These are phyloP conservation scores for Tetramorium alpestre DNA, from an alignment of 1,140 invertebrate species.

Conservation along the genomic window DNA sequence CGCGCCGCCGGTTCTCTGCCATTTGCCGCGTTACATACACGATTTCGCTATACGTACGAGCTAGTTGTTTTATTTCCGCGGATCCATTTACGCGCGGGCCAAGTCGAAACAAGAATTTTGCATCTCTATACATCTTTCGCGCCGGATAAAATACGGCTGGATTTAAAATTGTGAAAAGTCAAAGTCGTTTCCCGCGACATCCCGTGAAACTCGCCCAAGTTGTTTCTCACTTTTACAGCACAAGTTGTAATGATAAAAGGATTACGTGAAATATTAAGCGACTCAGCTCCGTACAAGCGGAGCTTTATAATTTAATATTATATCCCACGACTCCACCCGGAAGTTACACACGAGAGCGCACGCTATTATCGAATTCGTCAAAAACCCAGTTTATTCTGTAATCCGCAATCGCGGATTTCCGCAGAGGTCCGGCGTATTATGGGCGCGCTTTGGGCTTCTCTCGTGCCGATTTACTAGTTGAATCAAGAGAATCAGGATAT, in stretches of 20 bases:
- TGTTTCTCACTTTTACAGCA: not conserved
- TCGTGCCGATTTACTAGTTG: conserved; percentile 52
- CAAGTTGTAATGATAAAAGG: not conserved
- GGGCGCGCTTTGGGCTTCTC: not conserved
- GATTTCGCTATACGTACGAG: not conserved
- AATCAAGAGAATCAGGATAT: conserved; percentile 54
- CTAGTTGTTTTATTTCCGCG: not conserved
- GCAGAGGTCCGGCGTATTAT: conserved; percentile 4
- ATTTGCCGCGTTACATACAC: not conserved
- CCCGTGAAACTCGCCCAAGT: not conserved
- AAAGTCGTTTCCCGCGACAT: not conserved
- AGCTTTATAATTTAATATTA: not conserved
- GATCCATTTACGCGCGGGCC: not conserved
- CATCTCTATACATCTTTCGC: not conserved
- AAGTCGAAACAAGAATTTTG: not conserved
- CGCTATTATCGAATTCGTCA: conserved; percentile 7
- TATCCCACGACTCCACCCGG: not conserved
- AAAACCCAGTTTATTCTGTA: conserved; percentile 21
- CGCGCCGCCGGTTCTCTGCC: not conserved
- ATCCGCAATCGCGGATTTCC: conserved; percentile 47
- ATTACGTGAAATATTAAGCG: not conserved
- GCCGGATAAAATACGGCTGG: not conserved
- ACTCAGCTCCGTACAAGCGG: not conserved
- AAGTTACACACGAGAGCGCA: not conserved
- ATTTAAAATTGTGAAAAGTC: not conserved